Evolutionary conservation across 1,140 invertebrate genomes (phyloP).

Genomic region (Ceratina japonica): DNA sequence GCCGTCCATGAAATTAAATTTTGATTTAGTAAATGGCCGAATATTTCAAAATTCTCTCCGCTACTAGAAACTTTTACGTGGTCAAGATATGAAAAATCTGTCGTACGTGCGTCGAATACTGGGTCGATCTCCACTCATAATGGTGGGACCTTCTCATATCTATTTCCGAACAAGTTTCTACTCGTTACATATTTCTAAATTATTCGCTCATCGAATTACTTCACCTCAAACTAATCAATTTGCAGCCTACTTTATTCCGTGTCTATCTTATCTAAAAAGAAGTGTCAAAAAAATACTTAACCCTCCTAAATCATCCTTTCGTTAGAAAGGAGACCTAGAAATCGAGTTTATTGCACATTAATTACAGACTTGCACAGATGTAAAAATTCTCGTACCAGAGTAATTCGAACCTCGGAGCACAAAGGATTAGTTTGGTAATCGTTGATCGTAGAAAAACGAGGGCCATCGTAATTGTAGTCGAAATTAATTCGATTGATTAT

Average conservation of each 20-base stretch:
- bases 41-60: neutral
- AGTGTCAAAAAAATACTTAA: too few relatives aligned
- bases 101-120: neutral
- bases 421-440: too few relatives aligned
- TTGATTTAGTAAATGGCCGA: neutral
- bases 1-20: neutral
- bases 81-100: neutral
- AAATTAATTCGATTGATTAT: conserved; percentile 20
- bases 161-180: neutral
- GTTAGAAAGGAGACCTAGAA: too few relatives aligned
- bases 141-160: neutral
- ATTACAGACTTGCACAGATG: too few relatives aligned
- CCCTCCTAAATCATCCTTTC: too few relatives aligned
- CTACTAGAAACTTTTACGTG: neutral
- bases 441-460: too few relatives aligned
- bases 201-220: neutral
- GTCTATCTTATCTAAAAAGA: neutral
- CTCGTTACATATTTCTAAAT: neutral
- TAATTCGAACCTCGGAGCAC: too few relatives aligned
- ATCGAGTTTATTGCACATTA: too few relatives aligned
- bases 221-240: neutral
- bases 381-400: too few relatives aligned
- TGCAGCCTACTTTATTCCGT: neutral
- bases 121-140: neutral
- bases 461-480: neutral